Percentiles rank a stretch among this genome's conserved stretches.
Evolutionary conservation across 1,140 invertebrate genomes (phyloP).

Genomic region (Drosophila nigromelanica): DNA sequence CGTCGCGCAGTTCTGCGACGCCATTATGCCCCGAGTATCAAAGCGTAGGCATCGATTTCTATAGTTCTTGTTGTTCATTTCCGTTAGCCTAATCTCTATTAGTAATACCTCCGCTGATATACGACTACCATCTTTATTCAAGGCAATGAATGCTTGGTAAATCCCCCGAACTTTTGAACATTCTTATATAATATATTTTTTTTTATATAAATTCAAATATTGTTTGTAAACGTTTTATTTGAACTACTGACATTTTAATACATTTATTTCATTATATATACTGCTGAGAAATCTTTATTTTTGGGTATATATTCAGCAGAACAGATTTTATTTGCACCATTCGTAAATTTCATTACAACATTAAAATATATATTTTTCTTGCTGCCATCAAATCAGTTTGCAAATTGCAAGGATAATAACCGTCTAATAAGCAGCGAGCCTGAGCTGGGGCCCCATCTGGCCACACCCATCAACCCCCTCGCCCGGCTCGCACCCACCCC

Average conservation of each 20-base stretch:
- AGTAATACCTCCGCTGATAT: background rate
- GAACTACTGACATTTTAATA: no score
- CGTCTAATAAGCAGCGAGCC: constrained; percentile 72
- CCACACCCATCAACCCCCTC: constrained; percentile 24
- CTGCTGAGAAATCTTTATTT: background rate
- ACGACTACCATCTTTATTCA: constrained; percentile 25
- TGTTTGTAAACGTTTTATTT: no score
- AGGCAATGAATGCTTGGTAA: background rate
- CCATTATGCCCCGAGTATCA: constrained; percentile 57
- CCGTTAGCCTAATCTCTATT: constrained; percentile 16
- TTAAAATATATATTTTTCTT: constrained; percentile 24
- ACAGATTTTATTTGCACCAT: background rate
- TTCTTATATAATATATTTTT: background rate
- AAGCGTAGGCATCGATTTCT: constrained; percentile 44
- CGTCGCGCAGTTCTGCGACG: constrained; percentile 32
- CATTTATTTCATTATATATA: no score
- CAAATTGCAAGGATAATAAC: constrained; percentile 82
- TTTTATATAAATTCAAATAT: no score
- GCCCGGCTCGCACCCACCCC: background rate
- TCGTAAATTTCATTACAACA: constrained; percentile 14
- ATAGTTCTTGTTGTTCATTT: background rate
- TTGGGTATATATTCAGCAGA: background rate
- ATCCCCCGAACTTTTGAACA: background rate
- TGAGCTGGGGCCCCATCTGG: constrained; percentile 9
- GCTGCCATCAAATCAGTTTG: constrained; percentile 74